Evolutionary conservation across 2,888 invertebrate species (phyloP).

Genomic region (Baccha elongata): DNA sequence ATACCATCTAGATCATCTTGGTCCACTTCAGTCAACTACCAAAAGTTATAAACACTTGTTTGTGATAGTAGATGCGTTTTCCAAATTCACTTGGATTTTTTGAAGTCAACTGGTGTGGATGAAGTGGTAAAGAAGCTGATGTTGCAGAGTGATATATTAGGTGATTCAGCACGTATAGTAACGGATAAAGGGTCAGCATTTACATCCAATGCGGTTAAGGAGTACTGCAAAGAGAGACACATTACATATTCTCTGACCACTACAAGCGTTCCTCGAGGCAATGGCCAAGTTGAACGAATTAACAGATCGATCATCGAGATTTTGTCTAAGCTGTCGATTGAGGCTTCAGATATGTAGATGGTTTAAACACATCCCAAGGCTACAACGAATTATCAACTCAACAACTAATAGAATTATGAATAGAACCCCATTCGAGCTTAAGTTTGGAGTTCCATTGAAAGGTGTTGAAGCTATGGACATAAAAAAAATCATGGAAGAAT

Average conservation of each 20-base stretch:
- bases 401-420: constrained; percentile 50
- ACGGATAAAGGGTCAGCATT: constrained; percentile 28
- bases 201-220: constrained; percentile 17
- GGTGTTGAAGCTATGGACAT: constrained; percentile 69
- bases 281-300: constrained; percentile 28
- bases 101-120: too few relatives aligned
- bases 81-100: too few relatives aligned
- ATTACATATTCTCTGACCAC: constrained; percentile 15
- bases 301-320: constrained; percentile 21
- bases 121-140: too few relatives aligned
- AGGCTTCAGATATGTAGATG: constrained; percentile 67
- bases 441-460: constrained; percentile 75
- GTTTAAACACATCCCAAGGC: constrained; percentile 73
- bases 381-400: too few relatives aligned
- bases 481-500: constrained; percentile 29
- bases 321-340: constrained; percentile 44
- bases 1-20: too few relatives aligned
- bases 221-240: constrained; percentile 14
- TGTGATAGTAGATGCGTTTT: too few relatives aligned
- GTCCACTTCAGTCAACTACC: too few relatives aligned
- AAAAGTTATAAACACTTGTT: too few relatives aligned
- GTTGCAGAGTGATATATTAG: too few relatives aligned
- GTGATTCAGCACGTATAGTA: too few relatives aligned
- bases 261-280: constrained; percentile 28
- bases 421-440: constrained; percentile 74